Conservation (phyloP, 2,888 invertebrate genomes). For the Luperina nickerlii region DNA sequence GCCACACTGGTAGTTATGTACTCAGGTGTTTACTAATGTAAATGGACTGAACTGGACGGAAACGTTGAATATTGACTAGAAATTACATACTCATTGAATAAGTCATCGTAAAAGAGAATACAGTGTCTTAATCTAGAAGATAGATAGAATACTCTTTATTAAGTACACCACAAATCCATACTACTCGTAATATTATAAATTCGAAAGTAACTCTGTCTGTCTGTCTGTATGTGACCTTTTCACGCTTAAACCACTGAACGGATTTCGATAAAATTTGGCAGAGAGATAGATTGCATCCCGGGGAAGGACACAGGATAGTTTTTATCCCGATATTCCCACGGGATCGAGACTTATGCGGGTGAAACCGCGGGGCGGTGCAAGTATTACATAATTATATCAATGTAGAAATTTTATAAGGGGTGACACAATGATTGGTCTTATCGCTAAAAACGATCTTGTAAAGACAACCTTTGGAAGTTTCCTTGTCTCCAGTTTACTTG, state of each 20-base stretch:
- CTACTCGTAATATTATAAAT: too few relatives aligned
- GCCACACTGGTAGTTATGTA: neutral
- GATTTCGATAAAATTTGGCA: too few relatives aligned
- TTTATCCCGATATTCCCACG: too few relatives aligned
- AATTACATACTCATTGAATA: conserved; percentile 7
- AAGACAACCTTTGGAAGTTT: conserved; percentile 4
- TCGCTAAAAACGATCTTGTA: neutral
- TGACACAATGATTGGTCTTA: neutral
- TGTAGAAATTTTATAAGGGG: neutral
- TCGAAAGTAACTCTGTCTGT: too few relatives aligned
- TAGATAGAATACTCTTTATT: neutral
- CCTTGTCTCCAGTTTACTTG: conserved; percentile 8
- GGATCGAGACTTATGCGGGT: too few relatives aligned
- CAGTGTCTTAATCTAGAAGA: conserved; percentile 1
- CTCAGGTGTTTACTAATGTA: conserved; percentile 30
- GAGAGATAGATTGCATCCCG: too few relatives aligned
- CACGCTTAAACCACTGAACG: too few relatives aligned
- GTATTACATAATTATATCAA: neutral
- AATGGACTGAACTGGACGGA: conserved; percentile 20
- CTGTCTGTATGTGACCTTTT: too few relatives aligned
- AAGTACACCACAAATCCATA: neutral
- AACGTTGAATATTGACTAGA: conserved; percentile 26
- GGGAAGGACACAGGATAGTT: too few relatives aligned
- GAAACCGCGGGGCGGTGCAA: too few relatives aligned
- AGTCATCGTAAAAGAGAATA: neutral